Evolutionary conservation across 1,140 invertebrate species (phyloP).

Genomic region (Magallana ariakensis): DNA sequence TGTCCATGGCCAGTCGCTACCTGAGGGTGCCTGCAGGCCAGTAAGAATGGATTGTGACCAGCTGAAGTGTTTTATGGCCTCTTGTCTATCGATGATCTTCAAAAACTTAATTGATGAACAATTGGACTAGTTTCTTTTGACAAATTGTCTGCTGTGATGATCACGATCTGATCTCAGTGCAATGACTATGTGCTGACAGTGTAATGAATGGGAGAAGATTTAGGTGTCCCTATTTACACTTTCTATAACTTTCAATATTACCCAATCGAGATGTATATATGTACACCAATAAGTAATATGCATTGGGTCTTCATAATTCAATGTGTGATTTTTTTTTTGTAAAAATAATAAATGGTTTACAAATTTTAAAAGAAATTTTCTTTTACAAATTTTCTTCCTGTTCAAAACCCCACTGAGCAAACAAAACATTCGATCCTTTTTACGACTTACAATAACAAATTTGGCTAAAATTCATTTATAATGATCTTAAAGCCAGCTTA

Average conservation of each 20-base stretch:
- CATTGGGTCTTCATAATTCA: too few species aligned
- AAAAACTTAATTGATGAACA: conserved; percentile 32
- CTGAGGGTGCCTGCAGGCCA: conserved; percentile 1
- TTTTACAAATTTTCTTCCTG: not conserved
- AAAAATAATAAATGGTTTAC: too few species aligned
- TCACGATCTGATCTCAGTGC: not conserved
- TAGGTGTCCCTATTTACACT: too few species aligned
- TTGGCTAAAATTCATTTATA: conserved; percentile 30
- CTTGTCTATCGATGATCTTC: conserved; percentile 15
- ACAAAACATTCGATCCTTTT: not conserved
- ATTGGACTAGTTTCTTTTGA: not conserved
- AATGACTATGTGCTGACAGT: too few species aligned
- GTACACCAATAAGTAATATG: too few species aligned
- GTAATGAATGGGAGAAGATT: too few species aligned
- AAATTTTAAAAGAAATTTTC: too few species aligned
- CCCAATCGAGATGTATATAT: too few species aligned
- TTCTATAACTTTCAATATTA: too few species aligned
- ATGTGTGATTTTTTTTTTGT: too few species aligned
- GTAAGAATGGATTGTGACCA: not conserved
- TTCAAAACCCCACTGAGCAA: conserved; percentile 23
- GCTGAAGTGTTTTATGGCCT: conserved; percentile 23
- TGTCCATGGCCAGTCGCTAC: not conserved
- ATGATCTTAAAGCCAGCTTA: not conserved
- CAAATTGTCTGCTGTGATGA: not conserved
- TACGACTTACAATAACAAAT: conserved; percentile 15